Conservation (phyloP, 2,113 vertebrate species). For the Myxocyprinus asiaticus region DNA sequence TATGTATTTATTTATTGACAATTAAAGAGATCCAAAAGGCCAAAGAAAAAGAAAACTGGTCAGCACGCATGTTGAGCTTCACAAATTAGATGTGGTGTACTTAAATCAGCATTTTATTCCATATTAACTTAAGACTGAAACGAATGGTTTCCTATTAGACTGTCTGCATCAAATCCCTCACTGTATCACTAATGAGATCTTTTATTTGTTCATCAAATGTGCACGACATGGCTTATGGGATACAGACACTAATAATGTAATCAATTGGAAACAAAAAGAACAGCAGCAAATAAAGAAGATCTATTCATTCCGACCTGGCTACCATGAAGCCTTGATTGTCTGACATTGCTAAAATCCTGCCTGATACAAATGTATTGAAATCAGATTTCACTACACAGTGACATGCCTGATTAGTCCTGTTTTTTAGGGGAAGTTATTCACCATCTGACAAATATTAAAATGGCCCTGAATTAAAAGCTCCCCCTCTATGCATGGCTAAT, state of each 20-base stretch:
- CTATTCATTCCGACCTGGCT: constrained; percentile 37
- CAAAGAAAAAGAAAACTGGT: too few relatives aligned
- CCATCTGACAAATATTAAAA: constrained; percentile 29
- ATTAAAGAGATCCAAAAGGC: too few relatives aligned
- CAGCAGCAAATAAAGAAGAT: constrained; percentile 11
- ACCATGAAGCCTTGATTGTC: constrained; percentile 31
- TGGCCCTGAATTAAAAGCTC: constrained; percentile 16
- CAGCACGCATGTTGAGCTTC: too few relatives aligned
- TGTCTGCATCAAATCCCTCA: constrained; percentile 24
- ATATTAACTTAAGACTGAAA: constrained; percentile 2
- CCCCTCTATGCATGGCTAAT: constrained; percentile 9
- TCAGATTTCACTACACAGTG: constrained; percentile 19
- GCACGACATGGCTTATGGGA: constrained; percentile 1
- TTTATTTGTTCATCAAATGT: constrained; percentile 36
- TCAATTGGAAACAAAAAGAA: constrained; percentile 31
- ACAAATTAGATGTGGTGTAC: too few relatives aligned
- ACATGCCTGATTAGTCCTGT: constrained; percentile 31
- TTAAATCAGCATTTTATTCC: neutral
- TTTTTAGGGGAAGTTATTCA: constrained; percentile 20
- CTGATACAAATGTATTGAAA: constrained; percentile 34
- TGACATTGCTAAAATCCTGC: constrained; percentile 29
- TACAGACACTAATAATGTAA: constrained; percentile 26
- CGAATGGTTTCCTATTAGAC: neutral
- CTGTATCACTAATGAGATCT: constrained; percentile 35
- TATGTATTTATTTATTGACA: too few relatives aligned